phyloP scores from a whole-genome alignment of 1,140 invertebrate species.

The Nasonia longicornis region DNA sequence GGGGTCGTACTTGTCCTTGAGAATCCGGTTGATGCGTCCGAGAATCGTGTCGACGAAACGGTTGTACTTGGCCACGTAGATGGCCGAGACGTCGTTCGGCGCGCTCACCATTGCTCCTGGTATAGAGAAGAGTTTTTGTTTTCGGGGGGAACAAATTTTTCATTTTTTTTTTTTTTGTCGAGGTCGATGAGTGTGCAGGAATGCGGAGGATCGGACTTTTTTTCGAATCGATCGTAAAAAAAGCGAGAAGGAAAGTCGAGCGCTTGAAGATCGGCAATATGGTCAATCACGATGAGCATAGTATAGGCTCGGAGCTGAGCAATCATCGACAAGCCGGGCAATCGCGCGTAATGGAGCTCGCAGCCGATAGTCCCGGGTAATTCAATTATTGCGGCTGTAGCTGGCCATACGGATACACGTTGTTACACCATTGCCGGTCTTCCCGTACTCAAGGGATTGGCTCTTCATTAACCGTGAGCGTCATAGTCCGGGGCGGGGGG shows the following conservation, averaged over 20 bases:
- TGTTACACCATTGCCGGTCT: background rate
- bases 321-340: too few relatives aligned
- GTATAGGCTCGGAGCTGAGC: too few relatives aligned
- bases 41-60: slow-evolving; percentile 85
- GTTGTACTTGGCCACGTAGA: slow-evolving; percentile 84
- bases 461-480: background rate
- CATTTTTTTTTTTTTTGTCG: background rate
- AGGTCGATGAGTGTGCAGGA: too few relatives aligned
- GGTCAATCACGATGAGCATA: too few relatives aligned
- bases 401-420: background rate
- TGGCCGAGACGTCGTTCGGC: slow-evolving; percentile 71
- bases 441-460: background rate
- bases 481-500: background rate
- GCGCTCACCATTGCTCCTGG: slow-evolving; percentile 63
- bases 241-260: background rate
- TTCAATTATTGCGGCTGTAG: background rate
- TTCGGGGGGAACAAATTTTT: background rate
- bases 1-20: slow-evolving; percentile 83
- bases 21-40: slow-evolving; percentile 81
- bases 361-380: background rate
- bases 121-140: slow-evolving; percentile 42
- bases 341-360: too few relatives aligned
- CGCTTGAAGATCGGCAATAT: background rate
- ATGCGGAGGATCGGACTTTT: too few relatives aligned
- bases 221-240: too few relatives aligned